phyloP scores from a whole-genome alignment of 2,113 vertebrate genomes.

The Osmerus mordax region DNA sequence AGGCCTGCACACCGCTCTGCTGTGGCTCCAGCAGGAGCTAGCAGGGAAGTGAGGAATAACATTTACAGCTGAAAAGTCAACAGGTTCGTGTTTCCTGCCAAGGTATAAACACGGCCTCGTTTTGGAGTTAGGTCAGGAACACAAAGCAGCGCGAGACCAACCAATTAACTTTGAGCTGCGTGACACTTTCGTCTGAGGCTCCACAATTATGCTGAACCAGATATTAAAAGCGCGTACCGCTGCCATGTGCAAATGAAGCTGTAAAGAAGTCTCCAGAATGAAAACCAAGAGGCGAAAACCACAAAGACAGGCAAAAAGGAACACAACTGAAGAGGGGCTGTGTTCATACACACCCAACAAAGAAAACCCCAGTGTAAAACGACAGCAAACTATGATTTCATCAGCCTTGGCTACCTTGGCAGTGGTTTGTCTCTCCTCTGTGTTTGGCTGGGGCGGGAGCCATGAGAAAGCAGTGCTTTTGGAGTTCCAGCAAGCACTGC shows the following conservation, averaged over 20 bases:
- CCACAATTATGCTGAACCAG: no score
- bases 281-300: no score
- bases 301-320: neutral
- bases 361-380: constrained; percentile 56
- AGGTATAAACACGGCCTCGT: neutral
- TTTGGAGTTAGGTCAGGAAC: neutral
- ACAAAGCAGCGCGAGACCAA: neutral
- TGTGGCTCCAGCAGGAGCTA: neutral
- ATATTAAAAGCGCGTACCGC: no score
- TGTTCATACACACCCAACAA: constrained; percentile 31
- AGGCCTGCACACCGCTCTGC: neutral
- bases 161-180: no score
- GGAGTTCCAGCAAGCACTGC: constrained; percentile 66
- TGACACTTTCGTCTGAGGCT: no score
- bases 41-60: constrained; percentile 29
- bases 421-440: constrained; percentile 42
- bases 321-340: neutral
- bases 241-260: no score
- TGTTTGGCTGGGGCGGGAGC: constrained; percentile 58
- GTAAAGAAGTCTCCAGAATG: no score
- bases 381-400: constrained; percentile 59
- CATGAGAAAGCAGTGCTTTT: constrained; percentile 63
- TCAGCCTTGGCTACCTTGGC: constrained; percentile 48
- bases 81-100: no score
- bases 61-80: constrained; percentile 11